Evolutionary conservation across 2,797 vertebrate genomes (phyloP).

Genomic region (Synaphobranchus kaupii): DNA sequence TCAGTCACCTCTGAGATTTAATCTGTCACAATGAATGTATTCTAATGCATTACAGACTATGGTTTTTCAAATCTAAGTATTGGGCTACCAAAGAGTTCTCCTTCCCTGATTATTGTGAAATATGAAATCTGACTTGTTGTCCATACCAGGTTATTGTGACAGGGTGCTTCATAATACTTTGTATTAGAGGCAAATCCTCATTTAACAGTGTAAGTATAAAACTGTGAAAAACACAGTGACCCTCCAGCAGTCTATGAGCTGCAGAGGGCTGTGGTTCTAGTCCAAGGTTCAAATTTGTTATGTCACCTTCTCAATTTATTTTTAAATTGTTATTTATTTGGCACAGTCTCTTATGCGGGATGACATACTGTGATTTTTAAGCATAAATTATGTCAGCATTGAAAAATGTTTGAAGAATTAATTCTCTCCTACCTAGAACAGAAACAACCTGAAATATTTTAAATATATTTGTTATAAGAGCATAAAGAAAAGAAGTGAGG

Average conservation of each 20-base stretch:
- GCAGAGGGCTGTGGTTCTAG: not conserved
- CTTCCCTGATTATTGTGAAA: not conserved
- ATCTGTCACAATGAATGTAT: conserved; percentile 35
- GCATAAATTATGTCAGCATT: not conserved
- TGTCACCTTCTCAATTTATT: not conserved
- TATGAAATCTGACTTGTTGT: not conserved
- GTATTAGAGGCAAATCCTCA: not conserved
- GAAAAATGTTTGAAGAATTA: not conserved
- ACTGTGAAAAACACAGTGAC: conserved; percentile 1
- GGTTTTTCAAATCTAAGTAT: conserved; percentile 29
- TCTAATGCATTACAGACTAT: conserved; percentile 32
- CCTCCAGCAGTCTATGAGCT: not conserved
- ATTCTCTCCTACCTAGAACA: not conserved
- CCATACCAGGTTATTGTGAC: not conserved
- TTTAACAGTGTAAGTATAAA: not conserved
- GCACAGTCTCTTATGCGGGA: not conserved
- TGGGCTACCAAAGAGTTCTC: conserved; percentile 7
- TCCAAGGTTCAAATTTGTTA: not conserved
- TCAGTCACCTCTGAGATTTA: conserved; percentile 34
- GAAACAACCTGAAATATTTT: not conserved
- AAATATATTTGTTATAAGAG: not conserved
- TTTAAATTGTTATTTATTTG: conserved; percentile 11
- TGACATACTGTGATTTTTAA: not conserved
- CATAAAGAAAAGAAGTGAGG: not conserved
- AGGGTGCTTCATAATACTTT: not conserved